A percentile compares a stretch with the other conserved stretches of the same genome.
phyloP scores from a whole-genome alignment of 1,140 invertebrate genomes.

The Dolichoris vasculosae region DNA sequence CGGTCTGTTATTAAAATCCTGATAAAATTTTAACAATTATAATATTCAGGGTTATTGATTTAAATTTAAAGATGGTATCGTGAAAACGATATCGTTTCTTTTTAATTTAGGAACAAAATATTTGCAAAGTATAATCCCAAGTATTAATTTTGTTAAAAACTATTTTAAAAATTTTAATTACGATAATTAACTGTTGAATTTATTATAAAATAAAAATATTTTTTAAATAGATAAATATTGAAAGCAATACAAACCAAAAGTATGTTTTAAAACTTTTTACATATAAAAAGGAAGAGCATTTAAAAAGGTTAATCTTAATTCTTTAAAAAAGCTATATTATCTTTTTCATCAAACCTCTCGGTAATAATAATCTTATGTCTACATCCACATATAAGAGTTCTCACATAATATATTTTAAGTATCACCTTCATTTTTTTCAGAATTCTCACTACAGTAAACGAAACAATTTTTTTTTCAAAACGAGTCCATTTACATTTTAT shows the following conservation, averaged over 20 bases:
- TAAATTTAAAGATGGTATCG: too few species aligned
- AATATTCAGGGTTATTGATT: too few species aligned
- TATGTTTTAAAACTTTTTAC: not conserved
- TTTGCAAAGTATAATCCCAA: too few species aligned
- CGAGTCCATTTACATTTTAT: not conserved
- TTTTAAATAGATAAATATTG: too few species aligned
- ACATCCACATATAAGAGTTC: not conserved
- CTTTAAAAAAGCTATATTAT: not conserved
- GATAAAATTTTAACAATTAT: too few species aligned
- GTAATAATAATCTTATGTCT: not conserved
- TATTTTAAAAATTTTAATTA: too few species aligned
- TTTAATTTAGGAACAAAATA: too few species aligned
- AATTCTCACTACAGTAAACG: not conserved
- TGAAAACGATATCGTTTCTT: too few species aligned
- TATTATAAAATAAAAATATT: too few species aligned
- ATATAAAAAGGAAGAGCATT: not conserved
- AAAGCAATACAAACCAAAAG: not conserved
- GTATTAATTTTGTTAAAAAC: too few species aligned
- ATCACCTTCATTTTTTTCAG: not conserved
- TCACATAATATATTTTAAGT: not conserved
- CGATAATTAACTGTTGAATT: too few species aligned
- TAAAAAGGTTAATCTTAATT: not conserved
- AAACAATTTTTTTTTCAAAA: slow-evolving; percentile 14
- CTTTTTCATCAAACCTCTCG: slow-evolving; percentile 25
- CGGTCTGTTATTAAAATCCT: too few species aligned